Base-by-base conservation (phyloP, 2,797 vertebrate species). In the Merluccius polli region DNA sequence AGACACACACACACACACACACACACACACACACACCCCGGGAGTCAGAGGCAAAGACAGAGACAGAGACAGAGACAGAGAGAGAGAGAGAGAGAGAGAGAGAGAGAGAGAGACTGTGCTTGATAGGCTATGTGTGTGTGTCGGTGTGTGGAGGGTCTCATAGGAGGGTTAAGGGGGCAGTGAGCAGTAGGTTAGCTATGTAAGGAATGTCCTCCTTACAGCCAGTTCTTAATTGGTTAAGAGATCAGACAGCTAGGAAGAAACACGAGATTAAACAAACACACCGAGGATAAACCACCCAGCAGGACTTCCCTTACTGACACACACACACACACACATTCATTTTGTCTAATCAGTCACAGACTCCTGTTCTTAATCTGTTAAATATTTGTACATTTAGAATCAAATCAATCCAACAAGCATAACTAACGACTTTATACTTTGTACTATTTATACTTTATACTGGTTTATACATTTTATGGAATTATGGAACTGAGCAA, bases 161-260 rank as follows among this genome's bases (percentile, higher is more conserved):
- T 75, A 18, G 38, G 30, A 12, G 85, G 77, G 79, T 74, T 36
- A 41, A 36, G 77, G 75, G 81, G 76, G 77, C 75, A 83, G 85
- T 82, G 87, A 90, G 79, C 81, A 85, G 82, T 80, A 80, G 90
- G 79, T 90, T 80, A 91, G 78, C 83, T 80, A 93, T 92, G 87
- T 69, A 63, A 85, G 89, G 89, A 94, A 93, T 93, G 90, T 83
- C 81, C 76, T 79, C 77, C 79, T 85, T 82, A 88, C 83, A 84
- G 87, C 80, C 82, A 85, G 77, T 80, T 81, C 80, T 90, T 86
- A 90, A 90, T 89, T 87, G 81, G 80, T 77, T 84, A 78, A 83
- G 77, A 82, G 89, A 91, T 91, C 88, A 91, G 84, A 89, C 82
- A 71, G 80, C 67, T 78, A 70, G 78, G 84, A 88, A 88, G 86